Evolutionary conservation across 1,140 invertebrate genomes (phyloP).

Genomic region (Eriosoma lanigerum): DNA sequence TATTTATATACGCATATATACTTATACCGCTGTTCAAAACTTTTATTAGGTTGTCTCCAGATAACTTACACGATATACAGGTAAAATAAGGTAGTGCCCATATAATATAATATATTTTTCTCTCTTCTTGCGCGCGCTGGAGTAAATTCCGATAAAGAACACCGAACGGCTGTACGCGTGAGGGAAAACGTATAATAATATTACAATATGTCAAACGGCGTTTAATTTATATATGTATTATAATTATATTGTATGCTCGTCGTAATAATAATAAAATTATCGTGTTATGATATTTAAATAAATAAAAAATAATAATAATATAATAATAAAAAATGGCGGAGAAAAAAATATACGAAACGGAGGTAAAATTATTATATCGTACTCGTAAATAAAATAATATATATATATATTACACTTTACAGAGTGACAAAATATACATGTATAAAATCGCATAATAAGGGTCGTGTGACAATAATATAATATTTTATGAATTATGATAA

Average conservation of each 20-base stretch:
- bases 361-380: no score
- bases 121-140: no score
- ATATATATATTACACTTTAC: not conserved
- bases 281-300: not conserved
- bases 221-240: conserved; percentile 37
- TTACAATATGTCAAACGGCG: conserved; percentile 32
- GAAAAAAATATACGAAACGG: no score
- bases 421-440: conserved; percentile 38
- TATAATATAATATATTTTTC: not conserved
- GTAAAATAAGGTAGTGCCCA: no score
- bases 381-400: not conserved
- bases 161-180: not conserved
- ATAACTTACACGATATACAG: not conserved
- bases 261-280: conserved; percentile 42
- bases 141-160: conserved; percentile 38
- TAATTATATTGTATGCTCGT: not conserved
- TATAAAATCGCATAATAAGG: not conserved
- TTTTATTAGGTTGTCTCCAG: conserved; percentile 39
- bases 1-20: not conserved
- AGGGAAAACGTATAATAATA: not conserved
- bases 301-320: not conserved
- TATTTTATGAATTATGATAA: conserved; percentile 18
- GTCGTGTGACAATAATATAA: conserved; percentile 21
- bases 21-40: not conserved
- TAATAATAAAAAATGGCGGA: not conserved